Percentiles rank a stretch among this genome's conserved stretches.
Conservation (phyloP, 2,797 vertebrate species). For the Knipowitschia caucasica region DNA sequence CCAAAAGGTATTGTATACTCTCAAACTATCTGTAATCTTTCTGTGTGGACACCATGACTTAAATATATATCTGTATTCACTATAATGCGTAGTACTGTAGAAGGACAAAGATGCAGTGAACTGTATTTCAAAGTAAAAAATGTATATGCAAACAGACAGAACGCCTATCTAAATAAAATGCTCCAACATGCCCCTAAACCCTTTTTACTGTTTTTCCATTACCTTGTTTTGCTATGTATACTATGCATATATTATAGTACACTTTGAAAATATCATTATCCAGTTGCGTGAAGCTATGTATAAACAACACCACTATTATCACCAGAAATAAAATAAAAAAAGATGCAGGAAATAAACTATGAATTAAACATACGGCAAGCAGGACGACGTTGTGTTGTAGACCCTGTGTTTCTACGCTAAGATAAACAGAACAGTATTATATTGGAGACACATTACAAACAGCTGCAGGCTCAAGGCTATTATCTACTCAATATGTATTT, state of each 20-base stretch:
- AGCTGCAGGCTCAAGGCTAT: conserved; percentile 71
- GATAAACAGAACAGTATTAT: conserved; percentile 73
- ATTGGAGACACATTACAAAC: conserved; percentile 71
- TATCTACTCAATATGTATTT: conserved; percentile 68
- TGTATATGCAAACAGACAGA: conserved; percentile 54
- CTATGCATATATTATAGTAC: conserved; percentile 55
- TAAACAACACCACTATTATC: conserved; percentile 68
- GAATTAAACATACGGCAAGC: conserved; percentile 70
- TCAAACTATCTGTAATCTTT: conserved; percentile 65
- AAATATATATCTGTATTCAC: conserved; percentile 71
- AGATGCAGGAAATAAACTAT: conserved; percentile 57
- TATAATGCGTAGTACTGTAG: conserved; percentile 62
- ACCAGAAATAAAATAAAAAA: conserved; percentile 47
- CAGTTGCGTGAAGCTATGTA: conserved; percentile 61
- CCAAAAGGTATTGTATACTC: conserved; percentile 68
- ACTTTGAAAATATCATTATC: conserved; percentile 58
- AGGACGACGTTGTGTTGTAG: conserved; percentile 68
- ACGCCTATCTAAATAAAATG: conserved; percentile 57
- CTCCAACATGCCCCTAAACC: conserved; percentile 52
- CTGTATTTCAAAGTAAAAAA: conserved; percentile 46
- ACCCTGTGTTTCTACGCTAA: conserved; percentile 73
- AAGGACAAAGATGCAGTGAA: conserved; percentile 61
- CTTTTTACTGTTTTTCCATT: conserved; percentile 33
- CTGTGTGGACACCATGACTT: conserved; percentile 65
- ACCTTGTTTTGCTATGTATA: conserved; percentile 59